phyloP scores from a whole-genome alignment of 2,888 invertebrate species.

The Antitype chi region DNA sequence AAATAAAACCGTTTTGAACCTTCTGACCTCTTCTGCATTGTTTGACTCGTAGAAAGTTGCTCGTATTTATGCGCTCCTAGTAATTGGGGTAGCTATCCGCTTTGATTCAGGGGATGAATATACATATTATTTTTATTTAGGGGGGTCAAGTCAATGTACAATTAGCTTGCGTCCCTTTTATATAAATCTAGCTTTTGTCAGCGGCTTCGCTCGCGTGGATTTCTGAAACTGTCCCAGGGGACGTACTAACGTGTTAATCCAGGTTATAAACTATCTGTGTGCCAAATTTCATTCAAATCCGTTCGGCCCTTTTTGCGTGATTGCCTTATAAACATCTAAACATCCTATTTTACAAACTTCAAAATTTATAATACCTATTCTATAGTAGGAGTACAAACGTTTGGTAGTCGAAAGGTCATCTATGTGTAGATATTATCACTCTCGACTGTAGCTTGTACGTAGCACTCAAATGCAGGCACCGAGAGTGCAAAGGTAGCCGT shows the following conservation, averaged over 20 bases:
- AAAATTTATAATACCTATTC: no score
- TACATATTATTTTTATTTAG: slow-evolving; percentile 27
- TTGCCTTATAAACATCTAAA: no score
- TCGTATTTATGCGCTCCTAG: slow-evolving; percentile 57
- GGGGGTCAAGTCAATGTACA: not conserved
- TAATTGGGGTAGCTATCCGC: slow-evolving; percentile 56
- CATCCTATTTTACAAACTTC: no score
- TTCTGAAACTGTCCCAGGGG: no score
- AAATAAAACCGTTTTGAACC: not conserved
- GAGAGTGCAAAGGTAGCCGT: no score
- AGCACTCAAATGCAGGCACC: not conserved
- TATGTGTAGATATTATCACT: not conserved
- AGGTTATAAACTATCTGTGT: no score
- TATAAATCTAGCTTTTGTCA: not conserved
- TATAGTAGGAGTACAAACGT: not conserved
- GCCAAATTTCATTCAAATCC: no score
- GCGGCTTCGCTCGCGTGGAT: no score
- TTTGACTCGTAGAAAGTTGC: slow-evolving; percentile 30
- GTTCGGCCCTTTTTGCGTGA: no score
- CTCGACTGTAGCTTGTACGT: not conserved
- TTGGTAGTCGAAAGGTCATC: not conserved
- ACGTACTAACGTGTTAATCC: no score
- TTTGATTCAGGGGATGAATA: slow-evolving; percentile 38
- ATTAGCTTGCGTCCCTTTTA: not conserved
- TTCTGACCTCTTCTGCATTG: slow-evolving; percentile 15